A percentile compares a stretch with the other conserved stretches of the same genome.
phyloP scores from a whole-genome alignment of 2,888 invertebrate genomes.

The Nysson spinosus region DNA sequence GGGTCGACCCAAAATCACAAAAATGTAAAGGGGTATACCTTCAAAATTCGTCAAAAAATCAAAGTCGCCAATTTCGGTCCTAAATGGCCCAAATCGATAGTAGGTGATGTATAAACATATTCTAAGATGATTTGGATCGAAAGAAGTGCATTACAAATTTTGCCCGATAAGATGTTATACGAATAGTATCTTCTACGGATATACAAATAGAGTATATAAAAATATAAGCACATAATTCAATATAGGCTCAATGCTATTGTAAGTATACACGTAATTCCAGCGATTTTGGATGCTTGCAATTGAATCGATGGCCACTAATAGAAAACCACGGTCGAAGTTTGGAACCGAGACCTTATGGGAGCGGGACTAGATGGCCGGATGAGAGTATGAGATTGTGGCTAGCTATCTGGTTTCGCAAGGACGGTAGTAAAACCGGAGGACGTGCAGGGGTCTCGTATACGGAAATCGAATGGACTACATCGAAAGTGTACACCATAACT shows the following conservation, averaged over 20 bases:
- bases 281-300: slow-evolving; percentile 43
- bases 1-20: no score
- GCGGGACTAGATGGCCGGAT: slow-evolving; percentile 48
- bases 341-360: slow-evolving; percentile 53
- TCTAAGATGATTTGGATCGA: no score
- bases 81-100: no score
- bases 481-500: slow-evolving; percentile 37
- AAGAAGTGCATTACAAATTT: no score
- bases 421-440: slow-evolving; percentile 58
- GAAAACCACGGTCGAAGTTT: slow-evolving; percentile 50
- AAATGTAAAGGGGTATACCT: no score
- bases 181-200: no score
- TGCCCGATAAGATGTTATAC: no score
- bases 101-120: no score
- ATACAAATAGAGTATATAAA: no score
- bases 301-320: slow-evolving; percentile 55
- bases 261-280: slow-evolving; percentile 32
- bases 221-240: no score
- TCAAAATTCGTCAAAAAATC: no score
- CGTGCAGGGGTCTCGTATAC: slow-evolving; percentile 61
- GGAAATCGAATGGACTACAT: slow-evolving; percentile 59
- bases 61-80: no score
- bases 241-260: not conserved
- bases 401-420: slow-evolving; percentile 51
- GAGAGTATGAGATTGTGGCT: slow-evolving; percentile 46